phyloP scores from a whole-genome alignment of 1,140 invertebrate genomes.

The Penaeus vannamei region DNA sequence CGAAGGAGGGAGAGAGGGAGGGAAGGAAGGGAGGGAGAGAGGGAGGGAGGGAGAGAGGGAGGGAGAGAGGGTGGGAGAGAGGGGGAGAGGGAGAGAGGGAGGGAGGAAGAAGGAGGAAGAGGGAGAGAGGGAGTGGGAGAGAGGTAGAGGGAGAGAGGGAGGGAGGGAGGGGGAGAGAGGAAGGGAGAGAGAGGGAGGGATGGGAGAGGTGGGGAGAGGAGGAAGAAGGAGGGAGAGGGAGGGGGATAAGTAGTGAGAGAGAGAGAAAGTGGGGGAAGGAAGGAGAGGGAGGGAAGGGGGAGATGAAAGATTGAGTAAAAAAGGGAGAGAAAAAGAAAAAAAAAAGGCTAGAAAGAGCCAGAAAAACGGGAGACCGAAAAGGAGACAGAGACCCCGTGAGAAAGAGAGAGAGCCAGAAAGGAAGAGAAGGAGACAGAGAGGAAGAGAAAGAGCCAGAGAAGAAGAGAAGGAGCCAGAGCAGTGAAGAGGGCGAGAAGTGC shows the following conservation, averaged over 20 bases:
- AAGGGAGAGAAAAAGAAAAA: neutral
- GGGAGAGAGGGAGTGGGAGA: neutral
- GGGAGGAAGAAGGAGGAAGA: neutral
- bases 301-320: neutral
- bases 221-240: neutral
- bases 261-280: neutral
- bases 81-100: neutral
- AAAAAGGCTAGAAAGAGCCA: constrained; percentile 9
- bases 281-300: neutral
- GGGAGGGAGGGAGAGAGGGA: neutral
- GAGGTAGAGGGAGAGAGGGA: neutral
- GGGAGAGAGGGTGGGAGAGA: neutral
- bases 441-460: neutral
- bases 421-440: neutral
- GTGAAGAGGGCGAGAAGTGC: too few relatives aligned
- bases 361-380: neutral
- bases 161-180: neutral
- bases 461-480: neutral
- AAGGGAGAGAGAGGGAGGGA: neutral
- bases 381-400: neutral
- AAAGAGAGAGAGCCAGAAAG: neutral
- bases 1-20: too few relatives aligned
- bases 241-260: neutral
- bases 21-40: too few relatives aligned
- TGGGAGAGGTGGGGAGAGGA: neutral